These are phyloP conservation scores for Crotalus helleri DNA, from an alignment of 2,113 vertebrate genomes.

Conservation along the genomic window DNA sequence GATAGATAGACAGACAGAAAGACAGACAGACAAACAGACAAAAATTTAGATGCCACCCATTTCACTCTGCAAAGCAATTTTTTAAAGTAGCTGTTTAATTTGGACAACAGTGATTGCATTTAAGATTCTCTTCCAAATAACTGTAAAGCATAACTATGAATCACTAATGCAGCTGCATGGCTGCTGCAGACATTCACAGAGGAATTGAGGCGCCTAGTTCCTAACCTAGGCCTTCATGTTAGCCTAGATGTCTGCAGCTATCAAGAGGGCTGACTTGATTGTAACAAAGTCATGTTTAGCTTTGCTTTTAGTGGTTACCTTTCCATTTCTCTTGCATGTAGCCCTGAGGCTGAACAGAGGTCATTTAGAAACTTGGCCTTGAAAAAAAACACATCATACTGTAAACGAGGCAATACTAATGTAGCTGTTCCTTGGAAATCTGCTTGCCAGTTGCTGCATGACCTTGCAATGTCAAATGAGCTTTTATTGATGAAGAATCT, in stretches of 20 bases:
- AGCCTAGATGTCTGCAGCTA: neutral
- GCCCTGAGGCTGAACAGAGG: neutral
- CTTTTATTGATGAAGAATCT: neutral
- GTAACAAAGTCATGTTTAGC: neutral
- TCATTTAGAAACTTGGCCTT: neutral
- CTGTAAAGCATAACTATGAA: neutral
- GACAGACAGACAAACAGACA: neutral
- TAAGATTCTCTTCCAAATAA: neutral
- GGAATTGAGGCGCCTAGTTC: neutral
- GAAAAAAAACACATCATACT: neutral
- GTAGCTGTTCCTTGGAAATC: neutral
- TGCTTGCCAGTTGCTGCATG: neutral
- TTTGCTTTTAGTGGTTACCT: neutral
- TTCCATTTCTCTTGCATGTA: neutral
- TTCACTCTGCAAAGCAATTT: neutral
- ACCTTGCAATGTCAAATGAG: neutral
- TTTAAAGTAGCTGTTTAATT: neutral
- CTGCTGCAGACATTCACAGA: neutral
- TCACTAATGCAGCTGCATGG: neutral
- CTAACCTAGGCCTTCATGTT: no score
- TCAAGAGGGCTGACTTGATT: neutral
- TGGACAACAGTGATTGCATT: neutral
- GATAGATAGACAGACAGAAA: no score
- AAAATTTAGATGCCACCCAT: neutral
- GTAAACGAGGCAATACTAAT: neutral